Base-by-base conservation (phyloP, 2,888 invertebrate species). In the Tetramorium bicarinatum region DNA sequence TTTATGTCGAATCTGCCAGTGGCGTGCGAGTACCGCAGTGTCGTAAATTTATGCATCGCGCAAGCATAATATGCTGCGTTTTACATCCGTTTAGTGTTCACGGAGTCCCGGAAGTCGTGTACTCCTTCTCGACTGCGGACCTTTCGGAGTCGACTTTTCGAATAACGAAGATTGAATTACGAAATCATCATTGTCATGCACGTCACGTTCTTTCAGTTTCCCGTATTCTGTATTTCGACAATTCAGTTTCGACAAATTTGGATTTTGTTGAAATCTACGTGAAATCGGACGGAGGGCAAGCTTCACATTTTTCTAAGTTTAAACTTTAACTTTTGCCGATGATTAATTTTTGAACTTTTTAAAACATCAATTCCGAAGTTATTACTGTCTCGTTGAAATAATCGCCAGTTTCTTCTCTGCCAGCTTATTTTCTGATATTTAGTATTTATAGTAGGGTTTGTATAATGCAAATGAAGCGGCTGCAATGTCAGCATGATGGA, bases 31-130 rank as follows among this genome's bases (percentile, higher is more conserved):
- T 56, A 44, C 47, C 62, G 47, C 75, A 15, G 25, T n/a, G 52
- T 64, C 76, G 38, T 79, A 79, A 79, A 69, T 79, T 79, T 79
- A 59, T 56, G 11, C 54, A 18, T 64, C 76, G 18, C 41, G 21
- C 38, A 56, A 59, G 18, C 34, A 18, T 25, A n/a, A n/a, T 13
- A 29, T 15, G 44, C 34, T 56, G 77, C 15, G 21, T 69, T 56
- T 79, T 59, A 79, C 47, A 21, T 29, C 6, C 21, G 52, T 79
- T 59, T 47, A 34, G 21, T 79, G 44, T 77, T 54, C 76, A 8
- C 34, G 6, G 21, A 44, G 25, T 59, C 13, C 71, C 44, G 71
- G 47, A 71, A 69, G 62, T 59, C 56, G 54, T 7, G 54, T 29
- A n/a, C 44, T 52, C 18, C 29, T 77, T 66, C 56, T n/a, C 6